Evolutionary conservation across 1,140 invertebrate genomes (phyloP), one percentile per base, ranked within the genome.

Genomic region (Bombus sibiricus): DNA sequence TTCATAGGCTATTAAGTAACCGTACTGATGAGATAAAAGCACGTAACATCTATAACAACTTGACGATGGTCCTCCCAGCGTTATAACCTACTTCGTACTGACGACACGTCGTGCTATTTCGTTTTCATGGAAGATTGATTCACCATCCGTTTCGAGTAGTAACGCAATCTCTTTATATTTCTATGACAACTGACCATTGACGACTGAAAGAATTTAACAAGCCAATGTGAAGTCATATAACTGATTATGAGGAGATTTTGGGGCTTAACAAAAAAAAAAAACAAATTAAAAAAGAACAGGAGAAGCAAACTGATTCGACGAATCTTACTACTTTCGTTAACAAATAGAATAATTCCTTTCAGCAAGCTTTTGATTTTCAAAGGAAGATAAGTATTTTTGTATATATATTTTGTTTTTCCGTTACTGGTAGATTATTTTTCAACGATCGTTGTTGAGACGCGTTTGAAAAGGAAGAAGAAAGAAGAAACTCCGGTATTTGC

Each of bases 1-100:
- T 80, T 37, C 39, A 47, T 68, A 57, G 69, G 37, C 37, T 28
- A 81, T 91, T 83, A 77, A 77, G 85, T 77, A 86, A 86, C 2
- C 43, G 34, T 62, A 1, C 6, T 3, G 78, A 74, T 68, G 77
- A 66, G 83, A 85, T 85, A 81, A 80, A 28, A 34, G 2, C 0
- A 22, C 3, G 3, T 41, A 10, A 37, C 22, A 25, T 66, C 57
- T 53, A 22, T 53, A 53, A 22, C 3, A 80, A 73, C 83, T 25
- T 8, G 10, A 6, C 39, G 32, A 41, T 25, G 39, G 53, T 6
- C 53, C 34, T n/a, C 5, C 5, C 32, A n/a, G 8, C n/a, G 47
- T 76, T 59, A 9, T 12, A 76, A 28, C 25, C 34, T 28, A 71
- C 37, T 71, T 39, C 34, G 68, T 39, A 39, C 5, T 15, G 28